Base-by-base conservation (phyloP, 2,888 invertebrate genomes). In the Drosophila mulleri region DNA sequence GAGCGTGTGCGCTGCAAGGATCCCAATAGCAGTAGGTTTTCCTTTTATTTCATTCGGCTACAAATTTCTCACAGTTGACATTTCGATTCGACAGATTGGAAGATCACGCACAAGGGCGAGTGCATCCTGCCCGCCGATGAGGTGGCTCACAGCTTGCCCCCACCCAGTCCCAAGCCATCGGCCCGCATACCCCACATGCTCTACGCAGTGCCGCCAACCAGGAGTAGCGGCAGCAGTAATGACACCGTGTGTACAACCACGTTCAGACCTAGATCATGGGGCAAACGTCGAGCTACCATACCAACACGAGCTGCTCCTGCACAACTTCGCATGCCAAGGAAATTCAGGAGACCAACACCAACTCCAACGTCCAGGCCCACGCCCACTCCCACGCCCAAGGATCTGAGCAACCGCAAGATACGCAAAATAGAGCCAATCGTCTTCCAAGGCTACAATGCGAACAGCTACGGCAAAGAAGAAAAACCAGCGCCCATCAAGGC, bases 1-100 rank as follows among this genome's bases (percentile, higher is more conserved):
- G 81, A 90, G 23, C 72, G 83, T 26, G 80, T 77, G 12, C 80
- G 86, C 45, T 91, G 91, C 77, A 79, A 82, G 74, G 88, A 91
- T 65, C 84, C 87, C 26, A 72, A 47, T 5, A 85, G 78, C 44
- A 67, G 91, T 91, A 72, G 78, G 89, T 68, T 35, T 47, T 9
- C 9, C 3, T 1, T 18, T 7, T 3, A 67, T 39, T 47, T 50
- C 11, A 11, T 11, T 35, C 14, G 5, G 9, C 41, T 2, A 11
- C 26, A 39, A 65, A 9, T 29, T 9, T 50, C 47, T 14, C 45
- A 42, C 16, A 50, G 5, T 23, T 32, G 39, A 4, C 9, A 14
- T 26, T 16, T n/a, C 20, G 23, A 29, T 5, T 20, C 48, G 0
- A 1, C 53, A 91, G 91, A 59, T 26, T 90, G 89, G 89, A 69